Percentiles rank a stretch among this genome's conserved stretches.
phyloP scores from a whole-genome alignment of 2,113 vertebrate species.

The Orthonyx spaldingii region DNA sequence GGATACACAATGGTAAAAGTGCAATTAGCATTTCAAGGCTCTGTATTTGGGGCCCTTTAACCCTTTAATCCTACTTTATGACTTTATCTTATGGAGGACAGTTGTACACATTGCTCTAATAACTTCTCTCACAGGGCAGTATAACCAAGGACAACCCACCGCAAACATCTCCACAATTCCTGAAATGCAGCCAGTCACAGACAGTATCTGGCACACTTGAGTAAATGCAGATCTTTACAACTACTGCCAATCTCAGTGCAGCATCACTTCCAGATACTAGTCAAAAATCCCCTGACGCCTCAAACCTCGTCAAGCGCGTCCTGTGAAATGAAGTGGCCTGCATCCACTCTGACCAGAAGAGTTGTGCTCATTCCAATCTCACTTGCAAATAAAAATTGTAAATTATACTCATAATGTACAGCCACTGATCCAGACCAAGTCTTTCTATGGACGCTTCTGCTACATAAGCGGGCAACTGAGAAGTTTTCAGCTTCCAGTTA shows the following conservation, averaged over 20 bases:
- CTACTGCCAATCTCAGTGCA: background rate
- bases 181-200: background rate
- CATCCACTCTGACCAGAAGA: background rate
- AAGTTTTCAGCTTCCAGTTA: background rate
- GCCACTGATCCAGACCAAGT: background rate
- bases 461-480: rapidly evolving
- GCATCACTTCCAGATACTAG: background rate
- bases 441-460: background rate
- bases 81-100: background rate
- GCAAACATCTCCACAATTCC: background rate
- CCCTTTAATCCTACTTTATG: background rate
- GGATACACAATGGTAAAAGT: conserved; percentile 12
- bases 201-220: background rate
- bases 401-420: background rate
- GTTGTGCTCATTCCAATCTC: background rate
- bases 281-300: background rate
- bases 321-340: background rate
- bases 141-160: background rate
- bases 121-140: background rate
- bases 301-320: background rate
- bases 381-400: background rate
- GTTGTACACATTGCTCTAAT: background rate
- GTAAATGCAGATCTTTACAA: background rate
- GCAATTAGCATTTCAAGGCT: conserved; percentile 53
- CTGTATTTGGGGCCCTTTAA: conserved; percentile 29